phyloP scores from a whole-genome alignment of 2,113 vertebrate species.

The Columba janthina region DNA sequence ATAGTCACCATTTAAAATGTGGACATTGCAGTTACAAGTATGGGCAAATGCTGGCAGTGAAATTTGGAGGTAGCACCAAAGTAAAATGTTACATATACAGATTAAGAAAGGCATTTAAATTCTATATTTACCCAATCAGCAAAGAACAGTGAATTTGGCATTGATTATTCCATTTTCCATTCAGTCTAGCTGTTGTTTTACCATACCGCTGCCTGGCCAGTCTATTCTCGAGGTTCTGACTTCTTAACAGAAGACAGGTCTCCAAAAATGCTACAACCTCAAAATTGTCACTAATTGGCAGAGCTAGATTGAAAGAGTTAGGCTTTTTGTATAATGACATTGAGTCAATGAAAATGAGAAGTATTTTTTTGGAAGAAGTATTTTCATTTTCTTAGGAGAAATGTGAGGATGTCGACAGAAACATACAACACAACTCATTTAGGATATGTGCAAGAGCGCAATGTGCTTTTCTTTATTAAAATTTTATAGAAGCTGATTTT shows the following conservation, averaged over 20 bases:
- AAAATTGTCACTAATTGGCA: neutral
- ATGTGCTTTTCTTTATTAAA: slow-evolving; percentile 14
- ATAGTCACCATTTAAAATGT: neutral
- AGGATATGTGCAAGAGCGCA: neutral
- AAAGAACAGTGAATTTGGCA: neutral
- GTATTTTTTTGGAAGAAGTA: neutral
- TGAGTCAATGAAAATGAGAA: neutral
- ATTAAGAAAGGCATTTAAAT: neutral
- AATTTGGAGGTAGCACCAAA: neutral
- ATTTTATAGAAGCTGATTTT: neutral
- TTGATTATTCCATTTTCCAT: neutral
- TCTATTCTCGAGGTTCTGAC: neutral
- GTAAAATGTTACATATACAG: neutral
- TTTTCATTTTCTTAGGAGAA: neutral
- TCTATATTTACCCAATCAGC: neutral
- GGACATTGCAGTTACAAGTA: neutral
- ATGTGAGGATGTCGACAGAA: fast-evolving
- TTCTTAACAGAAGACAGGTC: no score
- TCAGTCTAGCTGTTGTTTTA: neutral
- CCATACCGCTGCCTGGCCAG: neutral
- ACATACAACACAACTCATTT: fast-evolving
- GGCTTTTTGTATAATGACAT: neutral
- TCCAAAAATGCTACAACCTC: neutral
- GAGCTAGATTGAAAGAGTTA: fast-evolving
- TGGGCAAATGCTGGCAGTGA: neutral